A percentile compares a stretch with the other conserved stretches of the same genome.
Conservation (phyloP, 2,888 invertebrate species). For the Conops quadrifasciatus region DNA sequence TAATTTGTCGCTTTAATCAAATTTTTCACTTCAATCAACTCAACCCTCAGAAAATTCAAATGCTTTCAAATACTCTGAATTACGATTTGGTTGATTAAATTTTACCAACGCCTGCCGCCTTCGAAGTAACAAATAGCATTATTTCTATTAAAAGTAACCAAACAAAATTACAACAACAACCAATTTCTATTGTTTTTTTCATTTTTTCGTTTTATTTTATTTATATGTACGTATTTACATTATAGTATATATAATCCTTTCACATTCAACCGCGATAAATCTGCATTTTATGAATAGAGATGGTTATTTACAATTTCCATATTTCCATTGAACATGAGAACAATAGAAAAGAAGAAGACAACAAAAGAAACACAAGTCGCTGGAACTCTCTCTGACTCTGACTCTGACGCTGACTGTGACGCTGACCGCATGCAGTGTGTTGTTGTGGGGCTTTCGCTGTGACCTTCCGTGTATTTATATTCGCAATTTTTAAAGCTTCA, state of each 20-base stretch:
- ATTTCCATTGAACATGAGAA: conserved; percentile 23
- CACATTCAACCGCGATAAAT: conserved; percentile 48
- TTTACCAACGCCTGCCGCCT: too few species aligned
- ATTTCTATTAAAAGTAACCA: too few species aligned
- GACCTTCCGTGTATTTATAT: neutral
- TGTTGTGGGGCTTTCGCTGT: neutral
- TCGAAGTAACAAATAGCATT: too few species aligned
- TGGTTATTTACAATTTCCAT: conserved; percentile 22
- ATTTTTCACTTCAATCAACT: too few species aligned
- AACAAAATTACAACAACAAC: too few species aligned
- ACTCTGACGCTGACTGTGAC: neutral
- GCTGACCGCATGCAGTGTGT: conserved; percentile 1
- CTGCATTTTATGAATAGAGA: conserved; percentile 16
- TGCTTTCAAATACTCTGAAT: neutral
- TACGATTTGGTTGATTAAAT: neutral
- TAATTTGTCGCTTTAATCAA: too few species aligned
- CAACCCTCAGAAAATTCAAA: too few species aligned
- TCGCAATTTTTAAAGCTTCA: neutral
- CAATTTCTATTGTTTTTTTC: neutral
- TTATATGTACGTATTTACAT: conserved; percentile 8
- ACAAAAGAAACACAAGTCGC: conserved; percentile 22
- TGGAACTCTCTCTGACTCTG: conserved; percentile 10
- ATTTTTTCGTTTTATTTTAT: conserved; percentile 18
- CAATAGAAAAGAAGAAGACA: conserved; percentile 5
- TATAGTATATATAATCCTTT: conserved; percentile 17